Base-by-base conservation (phyloP, 2,797 vertebrate species). In the Sebastes goodei region DNA sequence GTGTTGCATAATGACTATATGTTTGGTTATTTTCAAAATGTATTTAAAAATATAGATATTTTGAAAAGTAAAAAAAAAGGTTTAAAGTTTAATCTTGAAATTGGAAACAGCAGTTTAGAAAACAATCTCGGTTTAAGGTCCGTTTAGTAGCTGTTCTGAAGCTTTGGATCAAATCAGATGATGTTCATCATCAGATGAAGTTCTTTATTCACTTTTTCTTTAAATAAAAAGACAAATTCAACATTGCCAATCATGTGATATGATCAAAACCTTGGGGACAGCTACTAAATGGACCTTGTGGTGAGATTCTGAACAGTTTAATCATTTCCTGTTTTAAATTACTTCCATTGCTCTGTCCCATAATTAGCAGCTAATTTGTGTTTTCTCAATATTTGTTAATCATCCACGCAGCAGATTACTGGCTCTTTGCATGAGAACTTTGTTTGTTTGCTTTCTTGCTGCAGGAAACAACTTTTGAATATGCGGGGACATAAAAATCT, bases 391-490 rank as follows among this genome's bases (percentile, higher is more conserved):
- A 9, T 14, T 11, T 29, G 27, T 14, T 8, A 17, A 52, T 46
- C 10, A 9, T 20, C 15, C 1, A 3, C 7, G 0, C 32, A 20
- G 35, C 59, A 20, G 17, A 35, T 15, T 30, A 25, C 7, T 14
- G 52, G 46, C 11, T 32, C 2, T 8, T 29, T 61, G 53, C 38
- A 65, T 4, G 21, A 64, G 32, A 5, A 61, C 61, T 21, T 42
- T 15, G 14, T 42, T 78, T 70, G 33, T 38, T 9, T 30, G 10
- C 32, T 38, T 88, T 88, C 83, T 80, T 82, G 71, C 33, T 30
- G 73, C 72, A 88, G 82, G 83, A 92, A 89, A 74, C 67, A 21
- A 65, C 65, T 60, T 71, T 17, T 90, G 61, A 88, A 80, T 60
- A 63, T 71, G 67, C 11, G 15, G n/a, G 59, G 62, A 46, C 62